Evolutionary conservation across 2,888 invertebrate genomes (phyloP).

Genomic region (Ochropleura leucogaster): DNA sequence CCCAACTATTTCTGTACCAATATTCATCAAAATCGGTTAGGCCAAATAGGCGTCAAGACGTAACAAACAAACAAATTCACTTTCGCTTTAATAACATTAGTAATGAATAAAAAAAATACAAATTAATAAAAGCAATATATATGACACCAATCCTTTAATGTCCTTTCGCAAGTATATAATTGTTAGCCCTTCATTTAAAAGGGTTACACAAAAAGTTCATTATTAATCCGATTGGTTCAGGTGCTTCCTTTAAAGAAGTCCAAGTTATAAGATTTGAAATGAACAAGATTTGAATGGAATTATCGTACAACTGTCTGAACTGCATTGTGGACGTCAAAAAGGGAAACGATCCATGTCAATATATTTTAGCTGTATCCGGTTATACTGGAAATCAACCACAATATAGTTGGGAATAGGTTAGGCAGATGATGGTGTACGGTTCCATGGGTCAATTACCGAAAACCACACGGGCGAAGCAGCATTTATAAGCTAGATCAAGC

Average conservation of each 20-base stretch:
- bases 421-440: no score
- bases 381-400: background rate
- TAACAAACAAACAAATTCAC: no score
- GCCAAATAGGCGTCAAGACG: no score
- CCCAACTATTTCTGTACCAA: no score
- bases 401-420: no score
- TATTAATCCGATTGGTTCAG: constrained; percentile 79
- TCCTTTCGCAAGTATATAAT: constrained; percentile 14
- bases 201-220: constrained; percentile 80
- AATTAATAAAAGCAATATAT: no score
- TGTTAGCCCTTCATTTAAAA: constrained; percentile 34
- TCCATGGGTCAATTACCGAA: background rate
- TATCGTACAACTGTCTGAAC: background rate
- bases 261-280: constrained; percentile 13
- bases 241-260: constrained; percentile 61
- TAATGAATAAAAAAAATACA: no score
- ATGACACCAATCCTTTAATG: background rate
- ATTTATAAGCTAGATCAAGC: background rate
- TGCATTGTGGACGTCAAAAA: no score
- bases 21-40: no score
- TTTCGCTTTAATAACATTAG: no score
- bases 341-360: no score
- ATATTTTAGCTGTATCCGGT: background rate
- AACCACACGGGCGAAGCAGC: background rate
- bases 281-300: background rate